These are phyloP conservation scores for Melinaea marsaeus DNA, from an alignment of 2,888 invertebrate species.

Conservation along the genomic window DNA sequence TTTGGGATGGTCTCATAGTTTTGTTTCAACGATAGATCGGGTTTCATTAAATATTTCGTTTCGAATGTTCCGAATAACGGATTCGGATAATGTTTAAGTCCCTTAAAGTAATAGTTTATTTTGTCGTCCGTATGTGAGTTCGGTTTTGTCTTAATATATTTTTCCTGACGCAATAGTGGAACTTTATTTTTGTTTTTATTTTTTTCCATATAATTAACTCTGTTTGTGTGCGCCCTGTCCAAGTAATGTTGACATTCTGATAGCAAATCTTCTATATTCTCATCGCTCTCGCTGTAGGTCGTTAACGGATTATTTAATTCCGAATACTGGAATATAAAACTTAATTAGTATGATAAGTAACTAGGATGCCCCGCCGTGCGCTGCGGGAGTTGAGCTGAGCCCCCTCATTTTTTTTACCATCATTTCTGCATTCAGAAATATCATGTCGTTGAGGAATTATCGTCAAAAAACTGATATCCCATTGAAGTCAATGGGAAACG, in stretches of 20 bases:
- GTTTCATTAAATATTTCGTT: conserved; percentile 40
- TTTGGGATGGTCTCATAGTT: conserved; percentile 6
- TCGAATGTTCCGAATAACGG: conserved; percentile 43
- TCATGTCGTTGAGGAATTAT: too few relatives aligned
- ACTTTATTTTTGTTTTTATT: conserved; percentile 62
- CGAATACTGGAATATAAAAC: conserved; percentile 46
- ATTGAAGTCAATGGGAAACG: too few relatives aligned
- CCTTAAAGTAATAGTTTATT: conserved; percentile 24
- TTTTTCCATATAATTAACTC: conserved; percentile 52
- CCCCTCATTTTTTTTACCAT: too few relatives aligned
- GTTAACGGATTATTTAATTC: conserved; percentile 44
- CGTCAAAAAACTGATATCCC: too few relatives aligned
- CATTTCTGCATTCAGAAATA: too few relatives aligned
- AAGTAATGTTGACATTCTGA: conserved; percentile 65
- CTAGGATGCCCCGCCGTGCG: too few relatives aligned
- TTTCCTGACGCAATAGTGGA: conserved; percentile 54
- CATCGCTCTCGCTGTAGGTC: conserved; percentile 60
- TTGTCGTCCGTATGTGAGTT: conserved; percentile 38
- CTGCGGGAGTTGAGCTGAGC: too few relatives aligned
- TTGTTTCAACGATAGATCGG: conserved; percentile 15
- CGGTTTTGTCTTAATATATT: conserved; percentile 48
- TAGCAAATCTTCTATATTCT: conserved; percentile 60
- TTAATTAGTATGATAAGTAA: neutral
- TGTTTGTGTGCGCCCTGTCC: conserved; percentile 65
- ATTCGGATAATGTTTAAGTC: conserved; percentile 16